A percentile compares a stretch with the other conserved stretches of the same genome.
Conservation (phyloP, 2,113 vertebrate genomes). For the Struthidea cinerea region DNA sequence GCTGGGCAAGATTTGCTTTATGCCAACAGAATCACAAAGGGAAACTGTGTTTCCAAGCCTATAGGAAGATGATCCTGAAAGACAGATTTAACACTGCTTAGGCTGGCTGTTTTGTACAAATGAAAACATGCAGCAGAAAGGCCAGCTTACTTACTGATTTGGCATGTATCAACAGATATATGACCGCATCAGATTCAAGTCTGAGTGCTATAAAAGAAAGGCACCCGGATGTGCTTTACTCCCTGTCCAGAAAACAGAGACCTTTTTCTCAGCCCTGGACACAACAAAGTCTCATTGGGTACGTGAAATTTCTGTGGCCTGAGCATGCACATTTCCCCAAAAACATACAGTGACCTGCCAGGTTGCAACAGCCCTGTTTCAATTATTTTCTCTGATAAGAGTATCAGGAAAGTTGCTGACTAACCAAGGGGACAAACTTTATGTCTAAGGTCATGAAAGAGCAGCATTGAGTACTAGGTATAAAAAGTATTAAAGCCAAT, state of each 20-base stretch:
- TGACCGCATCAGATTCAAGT: not conserved
- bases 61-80: not conserved
- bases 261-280: not conserved
- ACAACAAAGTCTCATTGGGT: not conserved
- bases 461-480: not conserved
- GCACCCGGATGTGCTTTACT: not conserved
- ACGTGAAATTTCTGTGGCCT: not conserved
- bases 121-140: not conserved
- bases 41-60: not conserved
- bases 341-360: not conserved
- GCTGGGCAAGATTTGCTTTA: not conserved
- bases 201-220: not conserved
- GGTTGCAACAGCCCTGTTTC: not conserved
- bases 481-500: slow-evolving; percentile 43
- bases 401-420: not conserved
- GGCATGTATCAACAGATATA: not conserved
- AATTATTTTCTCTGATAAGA: not conserved
- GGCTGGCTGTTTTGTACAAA: not conserved
- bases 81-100: not conserved
- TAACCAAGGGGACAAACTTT: slow-evolving; percentile 24
- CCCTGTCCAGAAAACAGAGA: not conserved
- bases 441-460: slow-evolving; percentile 50
- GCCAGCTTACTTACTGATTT: not conserved
- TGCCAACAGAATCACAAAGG: not conserved
- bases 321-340: not conserved